phyloP scores from a whole-genome alignment of 2,113 vertebrate genomes.

The Strigops habroptila region DNA sequence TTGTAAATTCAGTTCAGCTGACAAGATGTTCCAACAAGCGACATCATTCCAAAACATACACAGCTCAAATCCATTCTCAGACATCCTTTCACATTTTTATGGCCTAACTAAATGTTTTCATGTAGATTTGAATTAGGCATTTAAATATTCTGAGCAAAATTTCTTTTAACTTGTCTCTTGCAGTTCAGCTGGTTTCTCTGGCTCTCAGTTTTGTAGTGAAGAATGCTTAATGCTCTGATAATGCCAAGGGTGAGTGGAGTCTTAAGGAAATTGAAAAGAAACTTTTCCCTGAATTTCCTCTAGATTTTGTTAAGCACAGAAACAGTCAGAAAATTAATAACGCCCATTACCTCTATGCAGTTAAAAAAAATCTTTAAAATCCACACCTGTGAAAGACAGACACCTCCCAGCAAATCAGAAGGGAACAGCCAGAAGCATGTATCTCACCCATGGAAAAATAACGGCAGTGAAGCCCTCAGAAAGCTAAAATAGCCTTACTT shows the following conservation, averaged over 20 bases:
- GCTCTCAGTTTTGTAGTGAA: not conserved
- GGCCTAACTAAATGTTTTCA: not conserved
- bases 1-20: slow-evolving; percentile 3
- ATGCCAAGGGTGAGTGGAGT: not conserved
- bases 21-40: slow-evolving; percentile 5
- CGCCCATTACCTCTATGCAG: rapidly evolving
- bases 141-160: slow-evolving; percentile 11
- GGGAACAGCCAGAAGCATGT: not conserved
- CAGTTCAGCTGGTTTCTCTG: not conserved
- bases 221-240: not conserved
- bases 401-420: not conserved
- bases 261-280: not conserved
- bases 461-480: not conserved
- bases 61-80: not conserved
- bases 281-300: not conserved
- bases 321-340: not conserved
- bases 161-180: not conserved
- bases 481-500: not conserved
- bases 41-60: slow-evolving; percentile 13
- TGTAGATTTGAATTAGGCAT: not conserved
- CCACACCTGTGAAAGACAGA: not conserved
- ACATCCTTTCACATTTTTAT: not conserved
- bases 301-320: not conserved
- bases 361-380: not conserved
- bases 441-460: not conserved